A percentile compares a stretch with the other conserved stretches of the same genome.
Evolutionary conservation across 2,797 vertebrate species (phyloP).

Genomic region (Nannoperca obscura): DNA sequence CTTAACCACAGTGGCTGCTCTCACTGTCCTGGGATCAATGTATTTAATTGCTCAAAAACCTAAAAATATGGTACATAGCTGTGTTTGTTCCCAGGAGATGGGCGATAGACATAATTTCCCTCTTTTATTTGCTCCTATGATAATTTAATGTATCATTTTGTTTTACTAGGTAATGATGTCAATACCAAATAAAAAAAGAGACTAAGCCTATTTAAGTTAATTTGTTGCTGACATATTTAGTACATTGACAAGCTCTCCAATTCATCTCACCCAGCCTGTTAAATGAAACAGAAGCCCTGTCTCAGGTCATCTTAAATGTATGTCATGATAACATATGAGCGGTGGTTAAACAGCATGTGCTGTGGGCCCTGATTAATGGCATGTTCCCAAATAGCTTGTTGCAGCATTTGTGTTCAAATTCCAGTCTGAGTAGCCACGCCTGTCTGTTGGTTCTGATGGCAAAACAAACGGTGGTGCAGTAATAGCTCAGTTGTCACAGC

Average conservation of each 20-base stretch:
- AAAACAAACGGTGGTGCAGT: slow-evolving; percentile 82
- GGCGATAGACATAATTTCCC: slow-evolving; percentile 3
- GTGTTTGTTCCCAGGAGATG: slow-evolving; percentile 6
- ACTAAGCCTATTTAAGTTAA: no score
- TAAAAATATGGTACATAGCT: slow-evolving; percentile 12
- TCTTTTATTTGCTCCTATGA: slow-evolving; percentile 21
- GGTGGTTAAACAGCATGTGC: slow-evolving; percentile 47
- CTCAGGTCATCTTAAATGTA: slow-evolving; percentile 43
- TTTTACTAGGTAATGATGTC: slow-evolving; percentile 32
- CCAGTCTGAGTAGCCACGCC: slow-evolving; percentile 56
- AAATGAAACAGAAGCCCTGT: slow-evolving; percentile 33
- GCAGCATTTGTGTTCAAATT: slow-evolving; percentile 61
- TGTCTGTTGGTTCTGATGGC: slow-evolving; percentile 76
- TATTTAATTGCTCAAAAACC: slow-evolving; percentile 13
- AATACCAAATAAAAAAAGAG: slow-evolving; percentile 11
- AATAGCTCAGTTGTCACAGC: slow-evolving; percentile 84
- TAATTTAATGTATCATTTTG: slow-evolving; percentile 29
- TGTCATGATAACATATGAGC: slow-evolving; percentile 47
- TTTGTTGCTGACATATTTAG: slow-evolving; percentile 11
- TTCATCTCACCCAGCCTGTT: slow-evolving; percentile 29
- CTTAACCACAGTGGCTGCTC: slow-evolving; percentile 1
- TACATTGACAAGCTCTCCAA: slow-evolving; percentile 7
- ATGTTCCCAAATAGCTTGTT: slow-evolving; percentile 44
- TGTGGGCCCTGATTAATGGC: slow-evolving; percentile 70
- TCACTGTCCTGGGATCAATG: slow-evolving; percentile 28